A percentile compares a stretch with the other conserved stretches of the same genome.
These are phyloP conservation scores for Styela clava DNA, from an alignment of 23 tunicate species.

Conservation along the genomic window DNA sequence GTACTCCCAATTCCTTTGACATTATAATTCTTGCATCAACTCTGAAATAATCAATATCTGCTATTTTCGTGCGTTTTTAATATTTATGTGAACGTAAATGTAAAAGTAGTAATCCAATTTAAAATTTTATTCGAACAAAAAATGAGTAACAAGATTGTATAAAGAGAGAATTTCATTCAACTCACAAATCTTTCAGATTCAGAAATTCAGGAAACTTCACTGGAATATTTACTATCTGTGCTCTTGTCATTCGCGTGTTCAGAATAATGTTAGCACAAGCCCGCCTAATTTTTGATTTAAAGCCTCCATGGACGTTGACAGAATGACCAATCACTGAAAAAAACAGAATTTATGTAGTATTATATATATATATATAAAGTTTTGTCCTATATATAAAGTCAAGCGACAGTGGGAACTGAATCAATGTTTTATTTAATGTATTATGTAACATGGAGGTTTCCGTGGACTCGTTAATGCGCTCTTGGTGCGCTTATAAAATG, in stretches of 20 bases:
- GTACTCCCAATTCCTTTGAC: neutral
- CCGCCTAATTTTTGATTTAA: neutral
- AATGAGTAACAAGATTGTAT: too few species aligned
- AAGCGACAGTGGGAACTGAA: too few species aligned
- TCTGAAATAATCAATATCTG: too few species aligned
- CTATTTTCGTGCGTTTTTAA: too few species aligned
- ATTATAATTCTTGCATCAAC: neutral
- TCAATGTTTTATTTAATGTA: too few species aligned
- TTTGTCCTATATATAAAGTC: neutral
- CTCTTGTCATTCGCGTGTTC: conserved; percentile 20
- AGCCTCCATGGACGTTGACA: neutral
- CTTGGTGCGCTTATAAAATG: too few species aligned
- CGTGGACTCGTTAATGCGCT: too few species aligned
- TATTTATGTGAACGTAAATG: too few species aligned
- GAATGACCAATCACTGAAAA: conserved; percentile 13
- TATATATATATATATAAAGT: neutral
- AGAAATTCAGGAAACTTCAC: neutral
- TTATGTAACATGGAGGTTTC: too few species aligned
- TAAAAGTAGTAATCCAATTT: too few species aligned
- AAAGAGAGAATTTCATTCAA: too few species aligned
- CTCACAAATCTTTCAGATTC: neutral
- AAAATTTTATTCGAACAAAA: too few species aligned
- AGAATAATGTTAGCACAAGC: conserved; percentile 6
- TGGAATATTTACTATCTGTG: neutral
- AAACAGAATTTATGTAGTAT: neutral